phyloP scores from a whole-genome alignment of 2,113 vertebrate species.

The Podocnemis expansa region DNA sequence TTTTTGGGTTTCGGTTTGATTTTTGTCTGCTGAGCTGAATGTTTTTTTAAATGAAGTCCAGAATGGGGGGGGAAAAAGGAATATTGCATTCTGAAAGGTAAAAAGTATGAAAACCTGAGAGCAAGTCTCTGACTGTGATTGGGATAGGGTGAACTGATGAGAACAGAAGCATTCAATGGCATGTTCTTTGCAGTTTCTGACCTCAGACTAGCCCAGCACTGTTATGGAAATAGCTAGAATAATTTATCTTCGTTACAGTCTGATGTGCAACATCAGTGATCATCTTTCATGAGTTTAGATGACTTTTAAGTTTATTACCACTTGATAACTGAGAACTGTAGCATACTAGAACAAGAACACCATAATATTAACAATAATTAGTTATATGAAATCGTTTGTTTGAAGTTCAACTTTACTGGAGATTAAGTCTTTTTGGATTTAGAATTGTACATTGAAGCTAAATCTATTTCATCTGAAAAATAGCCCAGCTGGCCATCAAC shows the following conservation, averaged over 20 bases:
- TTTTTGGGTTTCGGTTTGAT: background rate
- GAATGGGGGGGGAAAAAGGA: background rate
- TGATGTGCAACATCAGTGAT: background rate
- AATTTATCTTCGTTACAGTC: background rate
- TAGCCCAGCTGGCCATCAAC: background rate
- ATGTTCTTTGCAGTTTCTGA: background rate
- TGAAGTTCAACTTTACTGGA: background rate
- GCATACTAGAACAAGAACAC: background rate
- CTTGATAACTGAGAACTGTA: background rate
- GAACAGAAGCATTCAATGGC: background rate
- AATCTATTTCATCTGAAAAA: conserved; percentile 10
- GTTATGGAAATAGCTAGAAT: background rate
- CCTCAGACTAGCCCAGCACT: background rate
- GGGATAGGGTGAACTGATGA: background rate
- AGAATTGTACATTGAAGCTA: background rate
- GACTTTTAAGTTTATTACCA: background rate
- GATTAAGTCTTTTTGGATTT: background rate
- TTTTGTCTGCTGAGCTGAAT: background rate
- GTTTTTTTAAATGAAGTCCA: background rate
- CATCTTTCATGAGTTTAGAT: background rate
- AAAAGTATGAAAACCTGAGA: background rate
- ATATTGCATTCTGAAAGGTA: background rate
- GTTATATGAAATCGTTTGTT: background rate
- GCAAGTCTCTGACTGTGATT: background rate
- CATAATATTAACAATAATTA: background rate